Base-by-base conservation (phyloP, 2,113 vertebrate species). In the Psittacus erithacus region DNA sequence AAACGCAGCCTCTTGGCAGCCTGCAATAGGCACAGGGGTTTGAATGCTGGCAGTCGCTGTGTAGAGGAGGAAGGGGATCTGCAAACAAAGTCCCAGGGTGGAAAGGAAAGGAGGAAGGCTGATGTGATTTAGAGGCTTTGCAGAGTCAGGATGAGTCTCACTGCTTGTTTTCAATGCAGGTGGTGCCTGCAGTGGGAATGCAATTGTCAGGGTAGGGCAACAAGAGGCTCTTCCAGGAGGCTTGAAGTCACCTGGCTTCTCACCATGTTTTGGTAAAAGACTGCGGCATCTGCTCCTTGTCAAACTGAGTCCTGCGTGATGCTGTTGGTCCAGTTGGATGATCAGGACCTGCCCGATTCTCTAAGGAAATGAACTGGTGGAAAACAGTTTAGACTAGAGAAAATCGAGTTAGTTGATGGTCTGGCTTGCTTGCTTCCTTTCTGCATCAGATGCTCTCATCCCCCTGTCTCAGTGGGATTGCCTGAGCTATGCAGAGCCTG, bases 191-290 rank as follows among this genome's bases (percentile, higher is more conserved):
- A 14, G 4, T 35, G 39, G 64, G 39, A 64, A 11, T 0, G 2
- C 10, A 59, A 3, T 52, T 84, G 65, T 52, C 65, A 13, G 31
- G 62, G 14, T 31, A 76, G 6, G 23, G 55, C 59, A 64, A 60
- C 10, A 81, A 63, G 24, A 62, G 35, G n/a, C 8, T 84, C 39
- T 71, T 82, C 0, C 0, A 52, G 24, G 17, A 13, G 6, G 1
- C 1, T 2, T 83, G 68, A 69, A 86, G 24, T 64, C 55, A 75
- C 19, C 68, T 75, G 55, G 62, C 11, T 92, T 57, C 70, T 79
- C 49, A 16, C 29, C 5, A 17, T 24, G 10, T 52, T 81, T 85
- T 90, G 22, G 19, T 85, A 55, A 85, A 82, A 82, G 33, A 52
- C 17, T 71, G 16, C 23, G 47, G 46, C 0, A 0, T 80, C 59